Percentiles rank a stretch among this genome's conserved stretches.
Conservation (phyloP, 2,113 vertebrate genomes). For the Otolemur garnettii region DNA sequence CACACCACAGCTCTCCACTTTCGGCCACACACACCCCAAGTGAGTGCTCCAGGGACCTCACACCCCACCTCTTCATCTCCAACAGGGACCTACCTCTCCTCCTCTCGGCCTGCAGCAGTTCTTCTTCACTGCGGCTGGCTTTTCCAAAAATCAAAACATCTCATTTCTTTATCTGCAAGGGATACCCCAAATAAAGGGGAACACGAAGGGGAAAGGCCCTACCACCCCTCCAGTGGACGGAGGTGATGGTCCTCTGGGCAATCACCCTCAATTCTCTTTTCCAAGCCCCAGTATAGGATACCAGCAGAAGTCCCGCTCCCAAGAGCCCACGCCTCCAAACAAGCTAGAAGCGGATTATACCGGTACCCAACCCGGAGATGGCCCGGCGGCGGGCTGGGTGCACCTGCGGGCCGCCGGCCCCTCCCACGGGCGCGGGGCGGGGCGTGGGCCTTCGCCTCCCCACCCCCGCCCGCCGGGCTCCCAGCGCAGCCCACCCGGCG, state of each 20-base stretch:
- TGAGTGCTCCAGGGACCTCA: not conserved
- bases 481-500: constrained; percentile 33
- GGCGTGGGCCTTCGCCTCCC: constrained; percentile 32
- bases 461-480: not conserved
- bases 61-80: constrained; percentile 21
- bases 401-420: constrained; percentile 80
- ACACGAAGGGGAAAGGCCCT: not conserved
- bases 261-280: not conserved
- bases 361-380: constrained; percentile 80
- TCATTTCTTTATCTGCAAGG: constrained; percentile 58
- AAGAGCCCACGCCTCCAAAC: constrained; percentile 80
- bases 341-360: constrained; percentile 85
- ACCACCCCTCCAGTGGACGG: not conserved
- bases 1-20: not conserved
- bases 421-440: constrained; percentile 74
- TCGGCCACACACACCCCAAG: not conserved
- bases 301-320: constrained; percentile 68
- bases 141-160: constrained; percentile 56
- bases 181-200: constrained; percentile 12
- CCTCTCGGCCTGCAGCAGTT: constrained; percentile 71
- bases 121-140: constrained; percentile 76
- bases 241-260: not conserved
- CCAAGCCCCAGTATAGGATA: constrained; percentile 27
- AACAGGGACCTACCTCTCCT: constrained; percentile 80
- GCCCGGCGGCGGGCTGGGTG: constrained; percentile 73